Evolutionary conservation across 1,140 invertebrate genomes (phyloP).

Genomic region (Drosophila pandora): DNA sequence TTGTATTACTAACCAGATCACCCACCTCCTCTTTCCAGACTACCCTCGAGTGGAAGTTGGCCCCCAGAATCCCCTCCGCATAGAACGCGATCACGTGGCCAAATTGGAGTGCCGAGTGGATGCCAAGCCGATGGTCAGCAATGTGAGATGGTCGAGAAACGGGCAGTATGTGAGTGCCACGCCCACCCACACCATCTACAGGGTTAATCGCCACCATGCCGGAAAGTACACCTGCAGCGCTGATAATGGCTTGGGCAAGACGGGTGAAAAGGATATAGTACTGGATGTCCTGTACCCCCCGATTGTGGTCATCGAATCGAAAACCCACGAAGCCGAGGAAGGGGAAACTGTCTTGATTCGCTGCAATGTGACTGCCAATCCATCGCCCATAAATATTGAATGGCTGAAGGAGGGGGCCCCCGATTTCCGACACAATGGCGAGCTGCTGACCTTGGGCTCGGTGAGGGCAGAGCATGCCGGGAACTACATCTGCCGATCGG

Average conservation of each 20-base stretch:
- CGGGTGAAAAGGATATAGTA: constrained; percentile 90
- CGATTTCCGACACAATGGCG: constrained; percentile 92
- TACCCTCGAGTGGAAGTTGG: constrained; percentile 94
- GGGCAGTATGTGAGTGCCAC: constrained; percentile 91
- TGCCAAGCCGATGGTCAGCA: constrained; percentile 92
- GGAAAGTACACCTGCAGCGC: constrained; percentile 94
- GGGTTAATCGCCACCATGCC: constrained; percentile 91
- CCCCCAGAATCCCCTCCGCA: constrained; percentile 93
- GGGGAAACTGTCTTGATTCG: constrained; percentile 92
- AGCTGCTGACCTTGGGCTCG: constrained; percentile 88
- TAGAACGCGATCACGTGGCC: constrained; percentile 92
- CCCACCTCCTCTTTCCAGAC: constrained; percentile 86
- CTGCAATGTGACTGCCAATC: constrained; percentile 95
- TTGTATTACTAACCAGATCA: constrained; percentile 14
- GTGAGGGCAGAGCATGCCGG: constrained; percentile 93
- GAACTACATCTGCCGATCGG: constrained; percentile 93
- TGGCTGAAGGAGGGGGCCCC: constrained; percentile 94
- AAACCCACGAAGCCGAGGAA: constrained; percentile 91
- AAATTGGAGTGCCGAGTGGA: constrained; percentile 93
- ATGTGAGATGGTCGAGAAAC: constrained; percentile 92
- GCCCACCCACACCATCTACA: constrained; percentile 90
- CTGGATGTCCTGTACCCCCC: constrained; percentile 94
- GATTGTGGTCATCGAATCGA: constrained; percentile 90
- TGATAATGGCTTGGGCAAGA: constrained; percentile 91
- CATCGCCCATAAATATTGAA: constrained; percentile 90